A percentile compares a stretch with the other conserved stretches of the same genome.
Evolutionary conservation across 2,113 vertebrate genomes (phyloP).

Genomic region (Proteles cristata): DNA sequence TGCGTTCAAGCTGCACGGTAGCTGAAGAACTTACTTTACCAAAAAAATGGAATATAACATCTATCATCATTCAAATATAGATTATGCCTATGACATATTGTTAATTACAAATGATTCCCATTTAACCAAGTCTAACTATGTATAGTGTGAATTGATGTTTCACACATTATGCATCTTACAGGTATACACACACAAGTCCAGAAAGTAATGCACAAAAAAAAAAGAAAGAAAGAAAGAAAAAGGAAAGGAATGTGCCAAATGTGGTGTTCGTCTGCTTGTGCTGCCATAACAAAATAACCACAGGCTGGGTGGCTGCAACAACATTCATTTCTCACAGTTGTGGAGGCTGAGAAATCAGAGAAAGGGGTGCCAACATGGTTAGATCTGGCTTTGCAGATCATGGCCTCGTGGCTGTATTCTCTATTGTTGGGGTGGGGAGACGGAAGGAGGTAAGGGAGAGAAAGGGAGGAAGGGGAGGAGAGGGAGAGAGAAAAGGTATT

Average conservation of each 20-base stretch:
- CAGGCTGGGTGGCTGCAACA: background rate
- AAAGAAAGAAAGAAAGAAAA: too few species aligned
- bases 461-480: background rate
- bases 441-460: background rate
- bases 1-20: background rate
- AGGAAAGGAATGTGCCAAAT: background rate
- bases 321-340: background rate
- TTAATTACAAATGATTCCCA: background rate
- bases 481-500: background rate
- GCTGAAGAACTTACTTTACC: background rate
- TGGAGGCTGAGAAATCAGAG: background rate
- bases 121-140: background rate
- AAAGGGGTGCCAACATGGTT: background rate
- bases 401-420: background rate
- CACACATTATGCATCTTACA: background rate
- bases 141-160: background rate
- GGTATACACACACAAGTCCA: background rate
- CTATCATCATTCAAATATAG: background rate
- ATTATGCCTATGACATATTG: background rate
- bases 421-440: background rate
- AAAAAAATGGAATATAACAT: background rate
- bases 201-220: background rate
- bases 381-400: background rate
- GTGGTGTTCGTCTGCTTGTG: background rate
- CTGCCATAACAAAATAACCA: background rate